Base-by-base conservation (phyloP, 1,140 invertebrate species). In the Babylonia areolata region DNA sequence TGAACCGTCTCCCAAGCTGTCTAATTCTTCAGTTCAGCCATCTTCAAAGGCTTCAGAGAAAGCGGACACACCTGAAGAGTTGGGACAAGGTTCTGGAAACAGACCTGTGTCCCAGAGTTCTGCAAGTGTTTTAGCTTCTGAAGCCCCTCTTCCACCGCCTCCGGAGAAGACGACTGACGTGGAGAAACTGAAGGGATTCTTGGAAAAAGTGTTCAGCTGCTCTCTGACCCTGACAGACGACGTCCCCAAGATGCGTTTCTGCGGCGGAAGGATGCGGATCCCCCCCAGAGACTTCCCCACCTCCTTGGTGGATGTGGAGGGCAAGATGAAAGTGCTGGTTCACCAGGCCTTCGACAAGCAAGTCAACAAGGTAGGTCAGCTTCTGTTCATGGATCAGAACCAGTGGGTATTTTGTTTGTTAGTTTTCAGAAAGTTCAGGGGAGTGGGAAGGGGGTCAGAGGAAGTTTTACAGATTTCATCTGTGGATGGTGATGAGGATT, bases 301-400 rank as follows among this genome's bases (percentile, higher is more conserved):
- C 3, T 69, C 81, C 20, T 3, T 46, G n/a, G 81, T 46, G 31
- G 81, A 84, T 20, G 37, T 84, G 37, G 54, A 84, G 28, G 23
- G 23, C 15, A 84, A 84, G 28, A 84, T 84, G 35, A 37, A 69
- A 31, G 64, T 31, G 35, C 9, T 84, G 11, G 69, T 84, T 12
- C 64, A 73, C 6, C 81, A 84, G 15, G 81, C 64, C 5, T 73
- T 84, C 20, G 39, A 69, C 28, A 84, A 73, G 20, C 81, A 73
- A 33, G 64, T 84, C 46, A 73, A 73, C 69, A 84, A 73, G 81
- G 81, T 84, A 84, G 31, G 58, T 64, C 58, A 23, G 58, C 9
- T 17, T 5, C 42, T 46, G n/a, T n/a, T n/a, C n/a, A n/a, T n/a
- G n/a, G n/a, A n/a, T n/a, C n/a, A n/a, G n/a, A n/a, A n/a, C n/a